Evolutionary conservation across 2,888 invertebrate species (phyloP), one percentile per base, ranked within the genome.

Genomic region (Cephus nigrinus): DNA sequence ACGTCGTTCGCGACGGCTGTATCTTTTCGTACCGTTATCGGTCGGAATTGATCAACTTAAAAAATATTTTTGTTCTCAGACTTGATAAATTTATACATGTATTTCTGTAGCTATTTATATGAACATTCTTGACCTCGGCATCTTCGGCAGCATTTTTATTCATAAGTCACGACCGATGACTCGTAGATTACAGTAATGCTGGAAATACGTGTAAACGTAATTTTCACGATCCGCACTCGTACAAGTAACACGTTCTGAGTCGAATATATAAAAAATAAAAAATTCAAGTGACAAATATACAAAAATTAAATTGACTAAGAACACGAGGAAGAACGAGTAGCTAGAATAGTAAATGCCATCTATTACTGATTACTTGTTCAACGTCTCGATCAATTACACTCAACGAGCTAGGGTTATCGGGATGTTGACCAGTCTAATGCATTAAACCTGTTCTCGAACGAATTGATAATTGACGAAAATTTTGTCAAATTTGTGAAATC

Each of bases 271-370:
- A 68, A 32, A 32, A 35, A 69, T 32, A 75, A 74, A 40, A 74
- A 74, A 71, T 72, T 73, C 74, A 79, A 79, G 35, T 35, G 32
- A 74, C 33, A 75, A 35, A 34, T 74, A 74, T 31, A n/a, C 75
- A 77, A 36, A 35, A 33, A 71, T 30, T 12, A 73, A 35, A 23
- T 40, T 73, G 68, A 77, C 40, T 73, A 30, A 73, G 30, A 75
- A 40, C 15, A 76, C 23, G 9, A 77, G 32, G 74, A 78, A 77
- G 68, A 77, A 69, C 69, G 71, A 71, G 73, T 74, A 78, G 75
- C 73, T 40, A 75, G 76, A 1, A 55, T 55, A 23, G 23, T 23
- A 23, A 55, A 55, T 23, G 9, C 9, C 55, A 55, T 55, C 23
- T 55, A 23, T 55, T 55, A 55, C 55, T 23, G 55, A 23, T 55